Conservation (phyloP, 2,888 invertebrate species). For the Amiota mariae region DNA sequence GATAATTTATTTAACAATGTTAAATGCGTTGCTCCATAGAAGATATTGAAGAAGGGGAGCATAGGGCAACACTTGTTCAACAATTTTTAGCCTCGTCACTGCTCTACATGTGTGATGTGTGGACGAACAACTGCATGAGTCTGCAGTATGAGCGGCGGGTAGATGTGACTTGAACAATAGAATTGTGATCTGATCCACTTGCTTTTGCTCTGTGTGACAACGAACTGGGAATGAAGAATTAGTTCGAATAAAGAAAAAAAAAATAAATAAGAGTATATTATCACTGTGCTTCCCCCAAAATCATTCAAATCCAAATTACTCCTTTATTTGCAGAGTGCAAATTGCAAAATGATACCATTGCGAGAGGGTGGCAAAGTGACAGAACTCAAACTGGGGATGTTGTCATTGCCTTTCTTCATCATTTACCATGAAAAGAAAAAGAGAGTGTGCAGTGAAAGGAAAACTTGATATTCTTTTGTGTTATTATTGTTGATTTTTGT, state of each 20-base stretch:
- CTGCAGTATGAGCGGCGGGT: neutral
- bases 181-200: conserved; percentile 1
- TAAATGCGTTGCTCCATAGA: conserved; percentile 43
- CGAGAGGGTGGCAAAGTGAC: conserved; percentile 15
- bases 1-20: conserved; percentile 67
- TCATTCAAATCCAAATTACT: conserved; percentile 48
- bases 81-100: conserved; percentile 41
- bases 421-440: conserved; percentile 1
- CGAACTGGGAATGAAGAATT: too few relatives aligned
- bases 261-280: neutral
- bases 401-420: conserved; percentile 36
- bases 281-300: conserved; percentile 57
- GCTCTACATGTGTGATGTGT: conserved; percentile 30
- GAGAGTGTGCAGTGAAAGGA: conserved; percentile 9
- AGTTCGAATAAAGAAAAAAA: neutral
- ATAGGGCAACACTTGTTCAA: conserved; percentile 39
- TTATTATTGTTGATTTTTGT: neutral
- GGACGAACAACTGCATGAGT: conserved; percentile 18
- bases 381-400: conserved; percentile 39
- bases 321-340: conserved; percentile 68
- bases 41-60: conserved; percentile 20
- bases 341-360: conserved; percentile 64
- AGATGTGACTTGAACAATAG: neutral
- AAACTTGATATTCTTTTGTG: neutral
- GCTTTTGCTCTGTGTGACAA: neutral